Percentiles rank a stretch among this genome's conserved stretches.
phyloP scores from a whole-genome alignment of 2,113 vertebrate genomes.

The Kryptolebias marmoratus region DNA sequence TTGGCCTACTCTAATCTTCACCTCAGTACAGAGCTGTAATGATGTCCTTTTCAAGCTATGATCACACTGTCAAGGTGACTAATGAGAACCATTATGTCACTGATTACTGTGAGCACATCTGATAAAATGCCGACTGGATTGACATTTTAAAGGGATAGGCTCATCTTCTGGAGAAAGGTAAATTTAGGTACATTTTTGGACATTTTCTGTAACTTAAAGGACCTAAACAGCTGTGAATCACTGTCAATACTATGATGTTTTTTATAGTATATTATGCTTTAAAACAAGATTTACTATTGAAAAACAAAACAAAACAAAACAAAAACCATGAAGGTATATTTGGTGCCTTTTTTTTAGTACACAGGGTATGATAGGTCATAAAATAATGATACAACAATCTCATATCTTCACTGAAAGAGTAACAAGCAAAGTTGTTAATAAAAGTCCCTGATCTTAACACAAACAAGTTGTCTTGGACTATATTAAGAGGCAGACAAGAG shows the following conservation, averaged over 20 bases:
- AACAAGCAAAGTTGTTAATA: not conserved
- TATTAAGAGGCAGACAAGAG: not conserved
- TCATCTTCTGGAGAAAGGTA: not conserved
- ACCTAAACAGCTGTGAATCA: not conserved
- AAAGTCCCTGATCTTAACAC: not conserved
- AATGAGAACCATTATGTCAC: constrained; percentile 29
- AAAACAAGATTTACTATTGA: too few relatives aligned
- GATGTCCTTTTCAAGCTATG: constrained; percentile 8
- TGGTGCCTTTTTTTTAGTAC: not conserved
- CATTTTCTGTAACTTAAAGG: not conserved
- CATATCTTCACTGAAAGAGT: not conserved
- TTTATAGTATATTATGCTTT: too few relatives aligned
- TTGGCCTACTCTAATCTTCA: not conserved
- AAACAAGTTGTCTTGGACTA: not conserved
- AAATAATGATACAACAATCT: not conserved
- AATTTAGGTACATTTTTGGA: not conserved
- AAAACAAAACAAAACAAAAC: too few relatives aligned
- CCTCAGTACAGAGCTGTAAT: constrained; percentile 14
- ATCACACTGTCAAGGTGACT: constrained; percentile 20
- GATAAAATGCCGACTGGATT: constrained; percentile 24
- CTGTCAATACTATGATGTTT: too few relatives aligned
- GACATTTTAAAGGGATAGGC: not conserved
- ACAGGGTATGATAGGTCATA: too few relatives aligned
- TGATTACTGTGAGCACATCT: constrained; percentile 33
- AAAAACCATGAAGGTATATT: not conserved